Evolutionary conservation across 2,797 vertebrate genomes (phyloP).

Genomic region (Thalassophryne amazonica): DNA sequence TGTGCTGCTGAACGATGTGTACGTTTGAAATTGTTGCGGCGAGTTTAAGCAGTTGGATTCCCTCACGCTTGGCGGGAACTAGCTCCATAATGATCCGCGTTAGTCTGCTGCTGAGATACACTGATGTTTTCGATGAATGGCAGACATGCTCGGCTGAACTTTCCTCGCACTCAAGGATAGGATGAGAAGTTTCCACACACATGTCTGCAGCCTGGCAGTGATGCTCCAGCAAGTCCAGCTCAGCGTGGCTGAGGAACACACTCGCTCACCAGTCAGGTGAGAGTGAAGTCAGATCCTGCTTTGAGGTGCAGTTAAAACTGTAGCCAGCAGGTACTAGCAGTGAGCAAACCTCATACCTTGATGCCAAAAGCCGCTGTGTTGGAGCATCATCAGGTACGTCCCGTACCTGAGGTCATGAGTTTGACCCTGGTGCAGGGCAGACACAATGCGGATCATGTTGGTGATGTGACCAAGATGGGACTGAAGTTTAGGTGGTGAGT

Average conservation of each 20-base stretch:
- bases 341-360: too few species aligned
- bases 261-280: slow-evolving; percentile 43
- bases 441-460: too few species aligned
- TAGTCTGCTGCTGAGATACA: slow-evolving; percentile 48
- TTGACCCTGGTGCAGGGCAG: too few species aligned
- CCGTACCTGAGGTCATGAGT: too few species aligned
- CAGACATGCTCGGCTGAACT: slow-evolving; percentile 64
- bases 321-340: too few species aligned
- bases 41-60: slow-evolving; percentile 32
- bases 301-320: slow-evolving; percentile 48
- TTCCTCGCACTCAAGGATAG: slow-evolving; percentile 44
- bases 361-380: too few species aligned
- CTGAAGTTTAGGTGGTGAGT: too few species aligned
- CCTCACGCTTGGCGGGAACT: slow-evolving; percentile 35
- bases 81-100: slow-evolving; percentile 32
- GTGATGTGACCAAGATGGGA: too few species aligned
- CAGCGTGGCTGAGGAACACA: slow-evolving; percentile 13
- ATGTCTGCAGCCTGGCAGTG: slow-evolving; percentile 14
- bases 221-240: slow-evolving; percentile 22
- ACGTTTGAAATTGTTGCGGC: slow-evolving; percentile 29
- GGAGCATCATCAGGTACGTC: too few species aligned
- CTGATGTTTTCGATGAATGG: slow-evolving; percentile 55
- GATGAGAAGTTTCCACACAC: slow-evolving; percentile 45
- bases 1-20: slow-evolving; percentile 41
- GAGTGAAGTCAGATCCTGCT: slow-evolving; percentile 46